A percentile compares a stretch with the other conserved stretches of the same genome.
phyloP scores from a whole-genome alignment of 2,888 invertebrate species.

The Chydorus sphaericus region DNA sequence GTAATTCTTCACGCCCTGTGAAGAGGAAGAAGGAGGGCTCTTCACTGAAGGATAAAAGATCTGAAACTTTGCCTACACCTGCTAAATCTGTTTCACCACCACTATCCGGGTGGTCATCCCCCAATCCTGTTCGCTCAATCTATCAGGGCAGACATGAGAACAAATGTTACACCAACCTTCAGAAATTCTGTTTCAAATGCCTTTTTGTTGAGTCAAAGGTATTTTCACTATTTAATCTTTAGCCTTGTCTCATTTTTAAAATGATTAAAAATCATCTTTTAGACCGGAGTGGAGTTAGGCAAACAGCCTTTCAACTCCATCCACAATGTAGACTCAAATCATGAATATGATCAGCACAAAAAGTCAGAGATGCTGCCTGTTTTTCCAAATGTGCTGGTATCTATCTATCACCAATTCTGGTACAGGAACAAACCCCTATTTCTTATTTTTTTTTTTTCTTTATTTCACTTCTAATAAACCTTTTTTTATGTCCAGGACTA shows the following conservation, averaged over 20 bases:
- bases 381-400: slow-evolving; percentile 16
- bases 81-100: not conserved
- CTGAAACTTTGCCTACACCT: not conserved
- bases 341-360: slow-evolving; percentile 65
- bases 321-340: slow-evolving; percentile 74
- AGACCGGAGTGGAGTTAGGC: slow-evolving; percentile 87
- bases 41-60: not conserved
- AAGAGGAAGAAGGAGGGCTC: not conserved
- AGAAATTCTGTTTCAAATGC: slow-evolving; percentile 88
- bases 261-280: slow-evolving; percentile 24
- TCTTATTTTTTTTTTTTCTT: not conserved
- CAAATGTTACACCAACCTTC: slow-evolving; percentile 80
- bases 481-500: slow-evolving; percentile 19
- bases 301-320: slow-evolving; percentile 82
- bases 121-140: slow-evolving; percentile 81
- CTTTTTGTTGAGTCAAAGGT: slow-evolving; percentile 81
- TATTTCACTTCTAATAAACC: not conserved
- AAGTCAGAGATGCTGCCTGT: slow-evolving; percentile 18
- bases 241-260: no score
- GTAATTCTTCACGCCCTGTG: not conserved
- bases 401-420: slow-evolving; percentile 24
- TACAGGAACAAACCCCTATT: slow-evolving; percentile 23
- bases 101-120: slow-evolving; percentile 33
- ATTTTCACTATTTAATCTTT: not conserved
- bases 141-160: slow-evolving; percentile 74